A percentile compares a stretch with the other conserved stretches of the same genome.
Conservation (phyloP, 2,888 invertebrate species). For the Sericinus montela region DNA sequence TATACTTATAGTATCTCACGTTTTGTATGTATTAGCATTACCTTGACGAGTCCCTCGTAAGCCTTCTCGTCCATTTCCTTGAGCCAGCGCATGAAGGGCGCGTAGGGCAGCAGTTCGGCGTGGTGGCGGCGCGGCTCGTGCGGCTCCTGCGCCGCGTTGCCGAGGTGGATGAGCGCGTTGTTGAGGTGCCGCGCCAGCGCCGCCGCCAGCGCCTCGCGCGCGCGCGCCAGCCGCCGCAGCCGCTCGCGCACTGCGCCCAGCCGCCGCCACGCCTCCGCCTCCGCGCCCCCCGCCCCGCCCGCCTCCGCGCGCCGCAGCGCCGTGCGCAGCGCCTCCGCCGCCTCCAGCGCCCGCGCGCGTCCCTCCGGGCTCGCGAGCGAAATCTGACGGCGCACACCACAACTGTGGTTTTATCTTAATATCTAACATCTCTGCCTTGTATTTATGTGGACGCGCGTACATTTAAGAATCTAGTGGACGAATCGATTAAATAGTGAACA, state of each 20-base stretch:
- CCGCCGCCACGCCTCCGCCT: conserved; percentile 30
- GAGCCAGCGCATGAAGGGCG: conserved; percentile 95
- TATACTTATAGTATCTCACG: too few species aligned
- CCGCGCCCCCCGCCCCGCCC: conserved; percentile 30
- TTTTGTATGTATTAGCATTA: too few species aligned
- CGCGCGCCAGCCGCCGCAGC: conserved; percentile 50
- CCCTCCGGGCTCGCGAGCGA: conserved; percentile 47
- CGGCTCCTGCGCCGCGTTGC: conserved; percentile 70
- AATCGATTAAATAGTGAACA: too few species aligned
- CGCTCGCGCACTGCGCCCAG: conserved; percentile 49
- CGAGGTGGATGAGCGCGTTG: conserved; percentile 96
- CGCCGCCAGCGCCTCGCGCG: conserved; percentile 69
- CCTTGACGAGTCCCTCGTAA: conserved; percentile 89
- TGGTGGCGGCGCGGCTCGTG: conserved; percentile 87
- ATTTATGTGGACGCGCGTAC: too few species aligned
- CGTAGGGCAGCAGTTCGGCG: conserved; percentile 91
- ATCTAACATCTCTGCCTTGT: too few species aligned
- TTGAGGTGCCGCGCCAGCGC: conserved; percentile 94
- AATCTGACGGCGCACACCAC: conserved; percentile 32
- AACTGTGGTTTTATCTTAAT: too few species aligned
- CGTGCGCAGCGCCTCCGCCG: conserved; percentile 30
- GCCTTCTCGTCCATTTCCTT: conserved; percentile 91
- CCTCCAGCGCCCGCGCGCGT: conserved; percentile 48
- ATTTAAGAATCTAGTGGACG: too few species aligned
- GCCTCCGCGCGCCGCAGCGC: conserved; percentile 41